These are phyloP conservation scores for Leucophenga maculata DNA, from an alignment of 2,888 invertebrate genomes.

Conservation along the genomic window DNA sequence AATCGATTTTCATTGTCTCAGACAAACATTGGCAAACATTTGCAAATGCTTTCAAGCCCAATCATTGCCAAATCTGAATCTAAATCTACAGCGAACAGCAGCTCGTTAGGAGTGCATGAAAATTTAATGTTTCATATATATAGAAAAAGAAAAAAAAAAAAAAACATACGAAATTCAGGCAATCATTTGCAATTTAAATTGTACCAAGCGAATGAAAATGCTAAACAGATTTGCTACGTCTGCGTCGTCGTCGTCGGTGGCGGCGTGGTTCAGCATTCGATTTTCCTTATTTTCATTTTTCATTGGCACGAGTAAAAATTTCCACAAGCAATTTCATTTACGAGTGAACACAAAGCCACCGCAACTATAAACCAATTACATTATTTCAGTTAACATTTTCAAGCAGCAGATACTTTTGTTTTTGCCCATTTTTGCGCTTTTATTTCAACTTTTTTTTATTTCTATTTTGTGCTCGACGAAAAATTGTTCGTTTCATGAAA, in stretches of 20 bases:
- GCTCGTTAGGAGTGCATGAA: too few relatives aligned
- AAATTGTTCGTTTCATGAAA: not conserved
- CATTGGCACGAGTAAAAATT: not conserved
- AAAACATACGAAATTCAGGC: not conserved
- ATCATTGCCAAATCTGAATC: too few relatives aligned
- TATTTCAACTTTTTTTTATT: not conserved
- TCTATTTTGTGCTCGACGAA: not conserved
- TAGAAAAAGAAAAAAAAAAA: not conserved
- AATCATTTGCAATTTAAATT: constrained; percentile 24
- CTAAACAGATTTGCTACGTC: constrained; percentile 10
- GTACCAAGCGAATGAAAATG: constrained; percentile 15
- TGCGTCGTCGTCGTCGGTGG: too few relatives aligned
- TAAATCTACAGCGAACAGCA: too few relatives aligned
- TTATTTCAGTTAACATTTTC: constrained; percentile 41
- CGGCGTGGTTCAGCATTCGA: too few relatives aligned
- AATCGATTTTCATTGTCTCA: not conserved
- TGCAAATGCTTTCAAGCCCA: too few relatives aligned
- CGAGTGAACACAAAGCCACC: constrained; percentile 3
- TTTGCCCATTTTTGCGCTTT: constrained; percentile 15
- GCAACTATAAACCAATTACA: constrained; percentile 49
- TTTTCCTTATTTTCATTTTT: not conserved
- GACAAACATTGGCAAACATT: not conserved
- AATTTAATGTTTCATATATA: too few relatives aligned
- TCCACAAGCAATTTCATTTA: constrained; percentile 16
- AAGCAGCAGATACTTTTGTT: not conserved